Conservation (phyloP, 1,140 invertebrate genomes). For the Colletes latitarsis region DNA sequence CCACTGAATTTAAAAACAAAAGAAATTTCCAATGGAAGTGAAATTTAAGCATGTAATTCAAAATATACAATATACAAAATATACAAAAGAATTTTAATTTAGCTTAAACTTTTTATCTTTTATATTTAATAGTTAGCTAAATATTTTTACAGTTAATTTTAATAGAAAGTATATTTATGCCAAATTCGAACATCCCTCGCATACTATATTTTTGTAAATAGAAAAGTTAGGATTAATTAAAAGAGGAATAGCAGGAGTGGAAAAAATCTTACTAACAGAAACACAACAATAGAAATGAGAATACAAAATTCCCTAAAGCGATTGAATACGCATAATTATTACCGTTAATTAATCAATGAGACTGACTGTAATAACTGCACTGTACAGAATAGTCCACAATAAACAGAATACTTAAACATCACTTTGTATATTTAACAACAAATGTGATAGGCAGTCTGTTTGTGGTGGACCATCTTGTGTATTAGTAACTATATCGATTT, state of each 20-base stretch:
- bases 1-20: too few relatives aligned
- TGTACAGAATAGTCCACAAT: not conserved
- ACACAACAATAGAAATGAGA: not conserved
- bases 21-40: too few relatives aligned
- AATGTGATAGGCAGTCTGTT: not conserved
- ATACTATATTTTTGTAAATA: not conserved
- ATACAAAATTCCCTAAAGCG: slow-evolving; percentile 7
- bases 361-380: slow-evolving; percentile 28
- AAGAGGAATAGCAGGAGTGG: not conserved
- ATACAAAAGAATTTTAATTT: not conserved
- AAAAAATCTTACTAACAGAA: not conserved
- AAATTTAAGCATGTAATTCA: not conserved
- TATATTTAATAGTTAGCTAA: not conserved
- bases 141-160: not conserved
- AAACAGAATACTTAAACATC: not conserved
- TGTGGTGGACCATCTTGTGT: not conserved
- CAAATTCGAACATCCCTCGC: not conserved
- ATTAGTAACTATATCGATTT: not conserved
- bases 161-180: not conserved
- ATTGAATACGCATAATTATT: not conserved
- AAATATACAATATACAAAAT: too few relatives aligned
- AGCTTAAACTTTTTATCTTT: not conserved
- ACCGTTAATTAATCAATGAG: slow-evolving; percentile 17
- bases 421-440: slow-evolving; percentile 5
- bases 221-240: not conserved